Percentiles rank a stretch among this genome's conserved stretches.
These are phyloP conservation scores for Parthenolecanium corni DNA, from an alignment of 2,888 invertebrate genomes.

Conservation along the genomic window DNA sequence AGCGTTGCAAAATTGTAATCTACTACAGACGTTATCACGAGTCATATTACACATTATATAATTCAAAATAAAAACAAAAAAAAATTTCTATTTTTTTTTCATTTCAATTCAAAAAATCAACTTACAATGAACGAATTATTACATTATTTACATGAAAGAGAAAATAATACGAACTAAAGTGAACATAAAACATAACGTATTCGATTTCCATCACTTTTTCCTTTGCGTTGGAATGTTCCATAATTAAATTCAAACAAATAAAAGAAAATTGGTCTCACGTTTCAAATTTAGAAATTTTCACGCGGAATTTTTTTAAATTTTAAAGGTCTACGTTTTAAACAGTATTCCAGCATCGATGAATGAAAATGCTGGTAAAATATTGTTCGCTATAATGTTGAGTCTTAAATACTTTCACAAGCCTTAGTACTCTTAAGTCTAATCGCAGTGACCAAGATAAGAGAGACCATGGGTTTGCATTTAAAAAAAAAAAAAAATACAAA, in stretches of 20 bases:
- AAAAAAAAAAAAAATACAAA: not conserved
- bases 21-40: conserved; percentile 26
- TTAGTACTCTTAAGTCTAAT: conserved; percentile 21
- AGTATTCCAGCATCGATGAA: no score
- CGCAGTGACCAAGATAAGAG: conserved; percentile 18
- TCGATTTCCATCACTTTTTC: no score
- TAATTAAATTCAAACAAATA: no score
- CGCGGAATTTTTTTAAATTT: no score
- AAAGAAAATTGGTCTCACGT: not conserved
- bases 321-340: no score
- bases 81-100: conserved; percentile 9
- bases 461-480: conserved; percentile 7
- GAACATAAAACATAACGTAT: not conserved
- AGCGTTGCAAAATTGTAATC: conserved; percentile 24
- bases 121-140: conserved; percentile 11
- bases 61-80: conserved; percentile 23
- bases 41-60: conserved; percentile 20
- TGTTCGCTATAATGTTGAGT: conserved; percentile 4
- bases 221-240: no score
- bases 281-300: not conserved
- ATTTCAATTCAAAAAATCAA: not conserved
- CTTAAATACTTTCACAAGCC: conserved; percentile 28
- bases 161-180: not conserved
- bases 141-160: conserved; percentile 13
- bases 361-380: no score